Conservation (phyloP, 1,140 invertebrate genomes). For the Drosophila equinoxialis region DNA sequence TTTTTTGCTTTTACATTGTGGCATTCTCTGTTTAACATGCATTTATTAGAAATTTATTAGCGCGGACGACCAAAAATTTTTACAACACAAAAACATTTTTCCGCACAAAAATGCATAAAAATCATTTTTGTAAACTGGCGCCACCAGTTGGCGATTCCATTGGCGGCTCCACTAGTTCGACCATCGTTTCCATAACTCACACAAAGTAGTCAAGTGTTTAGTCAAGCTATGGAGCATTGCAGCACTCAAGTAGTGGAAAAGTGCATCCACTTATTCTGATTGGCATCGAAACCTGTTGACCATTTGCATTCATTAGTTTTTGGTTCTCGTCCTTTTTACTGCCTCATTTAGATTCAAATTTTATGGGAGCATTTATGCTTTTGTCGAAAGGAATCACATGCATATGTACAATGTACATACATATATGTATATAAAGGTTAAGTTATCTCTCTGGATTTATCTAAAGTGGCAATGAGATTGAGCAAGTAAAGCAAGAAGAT, state of each 20-base stretch:
- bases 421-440: slow-evolving; percentile 14
- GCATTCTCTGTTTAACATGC: slow-evolving; percentile 69
- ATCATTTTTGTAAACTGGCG: slow-evolving; percentile 65
- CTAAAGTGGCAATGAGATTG: slow-evolving; percentile 14
- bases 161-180: neutral
- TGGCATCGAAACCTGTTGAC: slow-evolving; percentile 80
- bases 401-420: neutral
- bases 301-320: slow-evolving; percentile 77
- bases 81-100: slow-evolving; percentile 54
- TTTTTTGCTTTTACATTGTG: slow-evolving; percentile 53
- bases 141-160: slow-evolving; percentile 22
- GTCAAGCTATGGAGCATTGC: neutral
- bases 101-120: slow-evolving; percentile 50
- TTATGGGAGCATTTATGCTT: slow-evolving; percentile 73
- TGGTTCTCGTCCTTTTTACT: slow-evolving; percentile 56
- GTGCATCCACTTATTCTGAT: slow-evolving; percentile 70
- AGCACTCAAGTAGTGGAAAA: slow-evolving; percentile 1
- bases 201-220: slow-evolving; percentile 54
- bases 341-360: slow-evolving; percentile 77
- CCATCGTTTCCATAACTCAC: slow-evolving; percentile 70
- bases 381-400: slow-evolving; percentile 65
- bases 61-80: slow-evolving; percentile 45
- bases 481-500: neutral
- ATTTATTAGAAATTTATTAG: slow-evolving; percentile 81
- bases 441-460: slow-evolving; percentile 59